These are phyloP conservation scores for Notiomystis cincta DNA, from an alignment of 2,113 vertebrate species.

Conservation along the genomic window DNA sequence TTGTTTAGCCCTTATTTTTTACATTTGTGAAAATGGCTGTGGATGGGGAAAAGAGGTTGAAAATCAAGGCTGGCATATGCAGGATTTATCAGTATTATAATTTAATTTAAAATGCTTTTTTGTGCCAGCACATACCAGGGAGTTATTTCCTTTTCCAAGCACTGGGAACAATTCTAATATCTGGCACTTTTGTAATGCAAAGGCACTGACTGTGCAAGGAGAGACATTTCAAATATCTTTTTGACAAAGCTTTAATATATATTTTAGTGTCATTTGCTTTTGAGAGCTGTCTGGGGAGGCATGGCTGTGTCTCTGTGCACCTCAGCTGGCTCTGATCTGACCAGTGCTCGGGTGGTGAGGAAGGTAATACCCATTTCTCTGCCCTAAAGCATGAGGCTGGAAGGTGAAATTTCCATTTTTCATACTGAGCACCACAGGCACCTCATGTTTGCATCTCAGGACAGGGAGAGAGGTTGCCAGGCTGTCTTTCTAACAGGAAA, in stretches of 20 bases:
- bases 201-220: background rate
- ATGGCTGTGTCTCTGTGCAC: fast-evolving
- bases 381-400: background rate
- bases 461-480: background rate
- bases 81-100: background rate
- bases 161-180: background rate
- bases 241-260: background rate
- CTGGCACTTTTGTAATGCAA: background rate
- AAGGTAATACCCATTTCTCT: background rate
- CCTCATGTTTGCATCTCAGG: background rate
- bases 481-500: background rate
- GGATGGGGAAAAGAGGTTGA: background rate
- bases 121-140: background rate
- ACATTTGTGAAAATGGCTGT: background rate
- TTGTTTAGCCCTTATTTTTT: background rate
- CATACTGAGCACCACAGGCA: background rate
- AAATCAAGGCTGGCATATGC: background rate
- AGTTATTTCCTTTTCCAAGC: background rate
- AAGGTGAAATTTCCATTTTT: background rate
- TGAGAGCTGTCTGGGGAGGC: background rate
- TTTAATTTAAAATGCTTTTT: background rate
- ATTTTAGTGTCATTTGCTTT: background rate
- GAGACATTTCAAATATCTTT: background rate
- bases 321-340: background rate
- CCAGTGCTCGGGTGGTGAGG: fast-evolving